A percentile compares a stretch with the other conserved stretches of the same genome.
These are phyloP conservation scores for Trematocara marginatum DNA, from an alignment of 2,113 vertebrate genomes.

Conservation along the genomic window DNA sequence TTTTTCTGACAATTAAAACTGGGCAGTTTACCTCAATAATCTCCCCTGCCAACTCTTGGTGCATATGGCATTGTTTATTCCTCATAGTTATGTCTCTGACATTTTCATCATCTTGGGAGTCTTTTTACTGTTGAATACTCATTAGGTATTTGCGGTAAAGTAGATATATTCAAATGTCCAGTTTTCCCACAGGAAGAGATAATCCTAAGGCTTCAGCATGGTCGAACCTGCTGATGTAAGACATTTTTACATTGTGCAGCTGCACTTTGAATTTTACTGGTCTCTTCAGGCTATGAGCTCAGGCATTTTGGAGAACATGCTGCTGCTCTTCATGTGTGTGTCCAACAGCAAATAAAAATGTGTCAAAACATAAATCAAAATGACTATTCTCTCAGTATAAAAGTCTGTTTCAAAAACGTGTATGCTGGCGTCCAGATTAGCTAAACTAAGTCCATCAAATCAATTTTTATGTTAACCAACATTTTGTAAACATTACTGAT, in stretches of 20 bases:
- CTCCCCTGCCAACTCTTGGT: background rate
- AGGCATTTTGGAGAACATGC: background rate
- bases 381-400: background rate
- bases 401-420: background rate
- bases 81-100: background rate
- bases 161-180: conserved; percentile 2
- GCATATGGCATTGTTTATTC: conserved; percentile 26
- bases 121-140: conserved; percentile 19
- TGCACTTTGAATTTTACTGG: conserved; percentile 25
- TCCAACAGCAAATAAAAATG: background rate
- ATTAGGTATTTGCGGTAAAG: background rate
- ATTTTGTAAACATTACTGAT: conserved; percentile 10
- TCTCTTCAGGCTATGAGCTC: background rate
- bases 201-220: conserved; percentile 12
- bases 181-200: conserved; percentile 14
- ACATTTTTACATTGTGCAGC: conserved; percentile 35
- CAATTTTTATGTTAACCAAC: background rate
- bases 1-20: background rate
- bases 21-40: background rate
- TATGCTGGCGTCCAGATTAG: background rate
- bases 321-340: background rate
- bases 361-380: background rate
- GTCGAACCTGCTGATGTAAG: conserved; percentile 9
- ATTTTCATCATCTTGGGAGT: background rate
- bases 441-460: background rate